phyloP scores from a whole-genome alignment of 2,888 invertebrate species.

The Matsumyia berberina region DNA sequence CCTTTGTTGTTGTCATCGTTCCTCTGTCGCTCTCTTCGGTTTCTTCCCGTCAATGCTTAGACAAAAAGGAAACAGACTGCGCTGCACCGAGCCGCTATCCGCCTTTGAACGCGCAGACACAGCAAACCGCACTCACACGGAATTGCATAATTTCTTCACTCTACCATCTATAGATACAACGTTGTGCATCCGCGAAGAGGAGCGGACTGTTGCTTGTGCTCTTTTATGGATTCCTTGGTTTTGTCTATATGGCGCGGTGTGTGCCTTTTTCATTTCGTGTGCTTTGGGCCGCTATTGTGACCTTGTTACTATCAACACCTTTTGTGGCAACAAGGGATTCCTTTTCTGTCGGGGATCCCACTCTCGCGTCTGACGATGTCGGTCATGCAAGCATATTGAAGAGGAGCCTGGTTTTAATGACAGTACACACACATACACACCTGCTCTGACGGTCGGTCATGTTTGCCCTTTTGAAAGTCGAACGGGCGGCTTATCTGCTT shows the following conservation, averaged over 20 bases:
- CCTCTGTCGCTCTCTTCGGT: slow-evolving; percentile 17
- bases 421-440: too few relatives aligned
- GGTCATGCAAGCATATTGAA: slow-evolving; percentile 21
- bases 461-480: slow-evolving; percentile 7
- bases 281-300: slow-evolving; percentile 44
- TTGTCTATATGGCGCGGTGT: slow-evolving; percentile 20
- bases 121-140: slow-evolving; percentile 68
- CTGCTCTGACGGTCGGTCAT: background rate
- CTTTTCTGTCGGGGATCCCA: slow-evolving; percentile 2
- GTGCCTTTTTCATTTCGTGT: slow-evolving; percentile 1
- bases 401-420: slow-evolving; percentile 5
- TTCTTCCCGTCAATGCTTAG: too few relatives aligned
- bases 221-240: slow-evolving; percentile 70
- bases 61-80: slow-evolving; percentile 61
- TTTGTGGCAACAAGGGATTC: slow-evolving; percentile 25
- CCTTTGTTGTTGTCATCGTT: slow-evolving; percentile 65
- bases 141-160: slow-evolving; percentile 65
- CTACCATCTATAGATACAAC: slow-evolving; percentile 25
- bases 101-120: slow-evolving; percentile 69
- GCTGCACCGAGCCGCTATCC: slow-evolving; percentile 42
- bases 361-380: slow-evolving; percentile 7
- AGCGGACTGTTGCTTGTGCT: slow-evolving; percentile 38
- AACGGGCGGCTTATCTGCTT: slow-evolving; percentile 20
- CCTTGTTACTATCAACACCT: slow-evolving; percentile 64
- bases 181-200: background rate